phyloP scores from a whole-genome alignment of 2,888 invertebrate genomes.

The Caprella mutica region DNA sequence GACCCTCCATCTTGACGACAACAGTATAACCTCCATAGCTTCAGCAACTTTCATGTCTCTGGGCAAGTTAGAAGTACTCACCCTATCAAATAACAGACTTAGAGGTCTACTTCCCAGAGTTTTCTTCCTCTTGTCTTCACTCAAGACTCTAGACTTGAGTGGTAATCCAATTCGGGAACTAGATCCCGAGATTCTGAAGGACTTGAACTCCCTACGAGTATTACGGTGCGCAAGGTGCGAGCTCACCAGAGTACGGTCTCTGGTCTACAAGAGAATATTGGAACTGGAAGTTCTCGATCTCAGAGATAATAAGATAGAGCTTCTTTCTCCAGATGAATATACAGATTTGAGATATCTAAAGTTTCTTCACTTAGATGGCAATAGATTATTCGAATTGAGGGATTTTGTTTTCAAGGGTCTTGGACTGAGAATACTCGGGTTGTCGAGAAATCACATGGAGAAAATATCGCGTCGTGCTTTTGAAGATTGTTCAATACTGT shows the following conservation, averaged over 20 bases:
- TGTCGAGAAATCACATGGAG: conserved; percentile 25
- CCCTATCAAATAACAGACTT: conserved; percentile 37
- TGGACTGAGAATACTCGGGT: conserved; percentile 18
- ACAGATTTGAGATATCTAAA: conserved; percentile 21
- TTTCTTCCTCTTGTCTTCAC: conserved; percentile 59
- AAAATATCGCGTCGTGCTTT: conserved; percentile 23
- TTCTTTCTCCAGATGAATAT: conserved; percentile 23
- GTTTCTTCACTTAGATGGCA: conserved; percentile 23
- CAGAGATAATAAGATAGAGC: conserved; percentile 32
- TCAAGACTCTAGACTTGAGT: conserved; percentile 60
- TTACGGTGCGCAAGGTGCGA: conserved; percentile 63
- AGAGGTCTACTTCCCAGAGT: conserved; percentile 43
- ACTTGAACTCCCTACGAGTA: conserved; percentile 53
- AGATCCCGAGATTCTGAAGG: conserved; percentile 54
- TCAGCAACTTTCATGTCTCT: conserved; percentile 64
- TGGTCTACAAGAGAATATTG: conserved; percentile 51
- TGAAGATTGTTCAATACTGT: conserved; percentile 23
- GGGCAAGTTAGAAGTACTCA: conserved; percentile 51
- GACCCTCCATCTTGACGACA: conserved; percentile 59
- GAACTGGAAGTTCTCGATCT: conserved; percentile 35
- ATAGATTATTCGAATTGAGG: conserved; percentile 22
- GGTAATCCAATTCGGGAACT: conserved; percentile 61
- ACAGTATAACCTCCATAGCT: conserved; percentile 60
- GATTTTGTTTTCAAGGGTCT: conserved; percentile 25
- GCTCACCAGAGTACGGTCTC: conserved; percentile 60